These are phyloP conservation scores for Nebria ingens DNA, from an alignment of 1,140 invertebrate genomes.

Conservation along the genomic window DNA sequence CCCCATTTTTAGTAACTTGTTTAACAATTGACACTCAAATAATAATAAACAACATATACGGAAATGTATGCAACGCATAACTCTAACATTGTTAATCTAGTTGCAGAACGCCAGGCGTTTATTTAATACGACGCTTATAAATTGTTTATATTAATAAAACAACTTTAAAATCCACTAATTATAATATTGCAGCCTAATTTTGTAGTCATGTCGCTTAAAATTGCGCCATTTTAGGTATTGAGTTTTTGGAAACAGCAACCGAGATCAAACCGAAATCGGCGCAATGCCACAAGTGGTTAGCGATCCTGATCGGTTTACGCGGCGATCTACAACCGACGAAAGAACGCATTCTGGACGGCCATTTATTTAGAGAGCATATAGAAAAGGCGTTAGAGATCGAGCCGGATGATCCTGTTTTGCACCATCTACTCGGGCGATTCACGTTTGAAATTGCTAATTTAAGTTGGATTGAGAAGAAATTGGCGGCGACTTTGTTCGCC, in stretches of 20 bases:
- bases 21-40: no score
- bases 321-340: slow-evolving; percentile 40
- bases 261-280: slow-evolving; percentile 40
- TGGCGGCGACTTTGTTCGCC: slow-evolving; percentile 57
- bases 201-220: not conserved
- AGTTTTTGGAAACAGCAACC: slow-evolving; percentile 48
- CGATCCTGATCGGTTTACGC: slow-evolving; percentile 52
- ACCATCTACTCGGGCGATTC: slow-evolving; percentile 58
- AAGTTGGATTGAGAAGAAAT: slow-evolving; percentile 59
- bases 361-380: slow-evolving; percentile 60
- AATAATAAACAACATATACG: no score
- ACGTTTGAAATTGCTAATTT: slow-evolving; percentile 60
- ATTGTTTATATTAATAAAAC: no score
- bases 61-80: no score
- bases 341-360: slow-evolving; percentile 60
- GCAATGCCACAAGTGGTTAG: slow-evolving; percentile 71
- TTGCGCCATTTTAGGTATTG: slow-evolving; percentile 39
- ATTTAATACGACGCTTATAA: no score
- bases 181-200: no score
- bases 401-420: slow-evolving; percentile 51
- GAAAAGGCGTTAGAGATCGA: slow-evolving; percentile 54
- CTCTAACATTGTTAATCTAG: no score
- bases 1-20: no score
- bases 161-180: no score
- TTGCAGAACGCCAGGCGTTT: no score